Evolutionary conservation across 2,888 invertebrate genomes (phyloP), one percentile per base, ranked within the genome.

Genomic region (Ecliptopera silaceata): DNA sequence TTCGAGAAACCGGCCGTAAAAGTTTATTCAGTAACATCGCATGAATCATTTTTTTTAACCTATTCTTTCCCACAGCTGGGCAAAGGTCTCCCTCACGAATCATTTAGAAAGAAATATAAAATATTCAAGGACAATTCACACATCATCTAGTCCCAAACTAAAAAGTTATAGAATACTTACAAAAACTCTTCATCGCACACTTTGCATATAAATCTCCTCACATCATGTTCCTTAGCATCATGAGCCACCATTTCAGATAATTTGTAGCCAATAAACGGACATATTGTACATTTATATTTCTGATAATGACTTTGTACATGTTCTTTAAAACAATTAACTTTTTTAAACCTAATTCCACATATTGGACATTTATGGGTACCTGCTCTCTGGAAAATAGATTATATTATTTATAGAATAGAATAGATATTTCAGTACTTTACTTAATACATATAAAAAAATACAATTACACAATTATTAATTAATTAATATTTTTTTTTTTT

Each of bases 211-310:
- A 49, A 58, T 12, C 58, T 26, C 6, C 18, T 20, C 1, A 58
- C 8, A 2, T 36, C 53, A 4, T 58, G 58, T 17, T 49, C 44
- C 0, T 34, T 36, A 1, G 58, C 58, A 15, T 58, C 58, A 15
- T 58, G 58, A 2, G 50, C 11, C 20, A 29, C 46, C 58, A 59
- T 59, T 15, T 59, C 54, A 0, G 46, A 12, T 5, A 59, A 15
- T 5, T 32, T 42, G 38, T 50, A 26, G 1, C 58, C 54, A n/a
- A 50, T 26, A 18, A 31, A 22, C 2, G 15, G 12, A 12, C 58
- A 59, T 2, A 17, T 4, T 2, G 1, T 15, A n/a, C 58, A 59
- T 10, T 17, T 29, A 13, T 54, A 59, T 13, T 36, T 31, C 4
- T 32, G 17, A 26, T 58, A 58, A 41, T 56, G 56, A 1, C 39